Base-by-base conservation (phyloP, 2,113 vertebrate species). In the Takifugu flavidus region DNA sequence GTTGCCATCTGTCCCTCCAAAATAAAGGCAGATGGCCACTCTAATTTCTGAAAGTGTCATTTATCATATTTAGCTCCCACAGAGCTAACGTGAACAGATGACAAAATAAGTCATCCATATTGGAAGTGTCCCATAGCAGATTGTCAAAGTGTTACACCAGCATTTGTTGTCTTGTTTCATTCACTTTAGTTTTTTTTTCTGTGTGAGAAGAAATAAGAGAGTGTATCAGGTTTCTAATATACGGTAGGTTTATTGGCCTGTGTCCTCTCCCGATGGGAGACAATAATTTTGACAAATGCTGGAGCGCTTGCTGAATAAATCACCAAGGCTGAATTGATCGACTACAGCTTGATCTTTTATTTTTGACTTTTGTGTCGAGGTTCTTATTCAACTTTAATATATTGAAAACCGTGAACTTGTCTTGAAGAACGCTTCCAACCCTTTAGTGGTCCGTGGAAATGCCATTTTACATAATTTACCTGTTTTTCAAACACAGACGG, bases 401-500 rank as follows among this genome's bases (percentile, higher is more conserved):
- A 1, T 39, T 11, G 7, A 39, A 10, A 39, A 20, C 20, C 20
- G 20, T 39, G 7, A 8, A 39, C 34, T 25, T 52, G 25, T 26
- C 49, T 7, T 49, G 25, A 11, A 5, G 47, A 8, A 49, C 20
- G 2, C 15, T 39, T 39, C 11, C 3, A 39, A 39, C 34, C 29
- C 29, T 39, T 4, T 6, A 4, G 34, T 39, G 34, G 1, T 31
- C 5, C 29, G 7, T 6, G 7, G 29, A 29, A n/a, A 39, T 10
- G 27, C 14, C 13, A 59, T 59, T 56, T 3, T 25, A 10, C 31
- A 12, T 75, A 59, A 63, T 56, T 3, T 25, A 10, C 31, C 10
- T 75, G n/a, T 71, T 74, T 67, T 68, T 56, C 31, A 45, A 51
- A 34, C 45, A 14, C 79, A 92, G 91, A 91, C 34, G 89, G 86